Conservation (phyloP, 2,888 invertebrate genomes). For the Scrobipalpa costella region DNA sequence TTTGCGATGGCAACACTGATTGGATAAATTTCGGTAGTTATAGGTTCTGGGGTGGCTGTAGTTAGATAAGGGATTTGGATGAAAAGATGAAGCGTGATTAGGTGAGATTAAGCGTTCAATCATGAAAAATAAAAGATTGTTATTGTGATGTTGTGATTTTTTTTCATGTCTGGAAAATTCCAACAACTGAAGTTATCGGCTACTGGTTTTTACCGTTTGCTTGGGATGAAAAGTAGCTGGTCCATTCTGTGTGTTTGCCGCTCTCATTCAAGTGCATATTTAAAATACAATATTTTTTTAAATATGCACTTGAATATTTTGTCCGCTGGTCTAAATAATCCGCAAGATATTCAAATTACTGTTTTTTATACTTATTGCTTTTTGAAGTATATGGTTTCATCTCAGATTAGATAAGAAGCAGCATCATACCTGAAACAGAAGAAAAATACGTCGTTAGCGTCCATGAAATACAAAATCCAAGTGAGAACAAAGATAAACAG, state of each 20-base stretch:
- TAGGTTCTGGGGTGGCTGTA: slow-evolving; percentile 32
- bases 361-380: neutral
- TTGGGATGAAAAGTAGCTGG: no score
- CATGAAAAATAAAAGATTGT: no score
- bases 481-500: slow-evolving; percentile 4
- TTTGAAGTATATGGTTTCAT: neutral
- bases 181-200: no score
- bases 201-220: no score
- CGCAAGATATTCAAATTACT: neutral
- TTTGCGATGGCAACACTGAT: slow-evolving; percentile 64
- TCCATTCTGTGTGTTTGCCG: no score
- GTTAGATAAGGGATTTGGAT: slow-evolving; percentile 14
- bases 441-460: neutral
- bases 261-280: no score
- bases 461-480: neutral
- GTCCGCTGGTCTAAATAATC: no score
- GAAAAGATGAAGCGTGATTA: slow-evolving; percentile 10
- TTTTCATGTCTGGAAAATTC: no score
- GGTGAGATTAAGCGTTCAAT: no score
- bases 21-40: slow-evolving; percentile 44
- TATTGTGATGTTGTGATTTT: no score
- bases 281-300: no score
- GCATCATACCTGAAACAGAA: slow-evolving; percentile 8
- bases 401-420: neutral
- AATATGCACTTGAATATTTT: no score